Percentiles rank a stretch among this genome's conserved stretches.
phyloP scores from a whole-genome alignment of 2,113 vertebrate genomes.

The Phocoena sinus region DNA sequence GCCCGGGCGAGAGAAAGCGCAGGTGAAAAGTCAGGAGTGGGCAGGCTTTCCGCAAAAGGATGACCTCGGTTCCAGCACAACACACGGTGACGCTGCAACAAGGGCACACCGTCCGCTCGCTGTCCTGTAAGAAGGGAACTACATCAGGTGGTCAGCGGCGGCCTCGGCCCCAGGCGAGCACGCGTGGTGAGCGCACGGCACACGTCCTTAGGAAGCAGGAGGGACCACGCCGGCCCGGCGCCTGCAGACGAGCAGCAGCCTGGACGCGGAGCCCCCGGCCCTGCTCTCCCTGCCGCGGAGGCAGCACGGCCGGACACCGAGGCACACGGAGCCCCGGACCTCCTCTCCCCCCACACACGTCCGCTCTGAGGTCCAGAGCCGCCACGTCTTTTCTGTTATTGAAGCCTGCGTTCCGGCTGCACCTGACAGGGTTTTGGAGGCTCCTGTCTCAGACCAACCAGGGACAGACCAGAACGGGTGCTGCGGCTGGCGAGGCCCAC shows the following conservation, averaged over 20 bases:
- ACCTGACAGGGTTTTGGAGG: accelerated
- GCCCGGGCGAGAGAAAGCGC: slow-evolving; percentile 74
- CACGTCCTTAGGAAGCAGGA: neutral
- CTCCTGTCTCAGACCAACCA: neutral
- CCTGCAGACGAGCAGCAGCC: neutral
- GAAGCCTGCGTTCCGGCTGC: neutral
- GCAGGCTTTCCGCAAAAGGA: slow-evolving; percentile 67
- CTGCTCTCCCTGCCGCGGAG: neutral
- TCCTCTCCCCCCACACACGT: neutral
- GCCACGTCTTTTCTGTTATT: accelerated
- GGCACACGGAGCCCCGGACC: neutral
- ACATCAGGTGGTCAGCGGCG: accelerated
- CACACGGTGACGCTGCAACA: slow-evolving; percentile 70
- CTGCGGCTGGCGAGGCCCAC: accelerated
- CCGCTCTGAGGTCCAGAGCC: neutral
- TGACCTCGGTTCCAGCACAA: slow-evolving; percentile 61
- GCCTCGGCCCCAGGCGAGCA: accelerated
- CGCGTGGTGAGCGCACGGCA: accelerated
- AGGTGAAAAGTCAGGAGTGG: slow-evolving; percentile 57
- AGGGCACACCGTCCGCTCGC: neutral
- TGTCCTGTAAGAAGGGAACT: accelerated
- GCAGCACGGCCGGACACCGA: neutral
- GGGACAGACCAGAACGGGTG: neutral
- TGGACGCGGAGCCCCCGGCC: accelerated
- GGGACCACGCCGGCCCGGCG: accelerated